These are phyloP conservation scores for Neodiprion lecontei DNA, from an alignment of 1,140 invertebrate genomes.

Conservation along the genomic window DNA sequence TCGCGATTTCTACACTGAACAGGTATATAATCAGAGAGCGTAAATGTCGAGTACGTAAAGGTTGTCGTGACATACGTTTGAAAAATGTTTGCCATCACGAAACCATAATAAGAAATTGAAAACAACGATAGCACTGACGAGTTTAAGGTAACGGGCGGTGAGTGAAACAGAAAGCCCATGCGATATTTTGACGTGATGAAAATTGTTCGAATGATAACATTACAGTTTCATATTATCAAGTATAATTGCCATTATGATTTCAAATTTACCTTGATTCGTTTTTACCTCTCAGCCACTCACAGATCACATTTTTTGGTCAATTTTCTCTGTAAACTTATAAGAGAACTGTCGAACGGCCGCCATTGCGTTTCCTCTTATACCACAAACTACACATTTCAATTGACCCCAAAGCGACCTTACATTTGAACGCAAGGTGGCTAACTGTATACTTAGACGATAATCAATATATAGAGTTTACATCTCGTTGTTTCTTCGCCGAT, in stretches of 20 bases:
- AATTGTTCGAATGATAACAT: not conserved
- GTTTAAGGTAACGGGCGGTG: not conserved
- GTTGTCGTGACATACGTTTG: too few species aligned
- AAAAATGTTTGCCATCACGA: too few species aligned
- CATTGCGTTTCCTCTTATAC: constrained; percentile 35
- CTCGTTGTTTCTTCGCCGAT: too few species aligned
- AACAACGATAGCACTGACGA: not conserved
- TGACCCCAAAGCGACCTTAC: not conserved
- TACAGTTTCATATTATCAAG: not conserved
- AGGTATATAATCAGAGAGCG: too few species aligned
- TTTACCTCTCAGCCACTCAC: constrained; percentile 20
- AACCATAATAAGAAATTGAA: too few species aligned
- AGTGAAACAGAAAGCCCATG: constrained; percentile 11
- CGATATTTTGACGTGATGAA: constrained; percentile 8
- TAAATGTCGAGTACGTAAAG: too few species aligned
- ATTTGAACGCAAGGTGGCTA: not conserved
- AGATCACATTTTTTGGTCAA: constrained; percentile 41
- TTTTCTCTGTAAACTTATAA: constrained; percentile 34
- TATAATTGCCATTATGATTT: not conserved
- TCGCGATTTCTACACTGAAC: too few species aligned
- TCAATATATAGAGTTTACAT: not conserved
- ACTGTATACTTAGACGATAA: not conserved
- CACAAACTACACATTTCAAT: not conserved
- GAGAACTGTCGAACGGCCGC: constrained; percentile 35
- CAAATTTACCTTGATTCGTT: constrained; percentile 33